Base-by-base conservation (phyloP, 2,797 vertebrate species). In the Epinephelus awoara region DNA sequence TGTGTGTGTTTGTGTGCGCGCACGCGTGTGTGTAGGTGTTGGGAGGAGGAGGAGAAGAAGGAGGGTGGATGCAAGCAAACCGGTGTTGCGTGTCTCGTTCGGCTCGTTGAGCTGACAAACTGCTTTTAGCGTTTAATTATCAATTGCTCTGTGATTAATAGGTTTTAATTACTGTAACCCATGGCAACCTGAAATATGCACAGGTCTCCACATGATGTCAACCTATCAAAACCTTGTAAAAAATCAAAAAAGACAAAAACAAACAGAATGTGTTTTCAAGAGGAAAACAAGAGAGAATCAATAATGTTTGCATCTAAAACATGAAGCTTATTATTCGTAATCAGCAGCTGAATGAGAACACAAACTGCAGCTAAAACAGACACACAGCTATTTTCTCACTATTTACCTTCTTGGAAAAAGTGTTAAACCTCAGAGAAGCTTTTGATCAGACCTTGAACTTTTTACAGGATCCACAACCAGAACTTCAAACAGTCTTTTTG, bases 81-180 rank as follows among this genome's bases (percentile, higher is more conserved):
- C 67, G 52, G 66, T 76, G 90, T 89, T 87, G 84, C 83, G 55
- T 92, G 89, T 86, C 88, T 88, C 68, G 58, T 88, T 87, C 62
- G 77, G 75, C 88, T 89, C 89, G 82, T 93, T 92, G 89, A 85
- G 91, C 91, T 89, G 88, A 91, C 88, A 88, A 91, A 91, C 84
- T 85, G 87, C 89, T 93, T 92, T 92, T 91, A 93, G 92, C 80
- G 66, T 93, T 92, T 94, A 92, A 94, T 94, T 92, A 93, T 88
- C 91, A 88, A 81, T 77, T 55, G 65, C 73, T 80, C 69, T 83
- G 86, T 93, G 91, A 93, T 93, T 94, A 94, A 95, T 93, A 89
- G 90, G 82, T 84, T 95, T 93, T 93, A 92, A 94, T 94, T 91
- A 93, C 87, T 61, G 87, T 92, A 91, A 94, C 91, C 91, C 79